Percentiles rank a stretch among this genome's conserved stretches.
Evolutionary conservation across 2,113 vertebrate genomes (phyloP).

Genomic region (Rhinichthys klamathensis): DNA sequence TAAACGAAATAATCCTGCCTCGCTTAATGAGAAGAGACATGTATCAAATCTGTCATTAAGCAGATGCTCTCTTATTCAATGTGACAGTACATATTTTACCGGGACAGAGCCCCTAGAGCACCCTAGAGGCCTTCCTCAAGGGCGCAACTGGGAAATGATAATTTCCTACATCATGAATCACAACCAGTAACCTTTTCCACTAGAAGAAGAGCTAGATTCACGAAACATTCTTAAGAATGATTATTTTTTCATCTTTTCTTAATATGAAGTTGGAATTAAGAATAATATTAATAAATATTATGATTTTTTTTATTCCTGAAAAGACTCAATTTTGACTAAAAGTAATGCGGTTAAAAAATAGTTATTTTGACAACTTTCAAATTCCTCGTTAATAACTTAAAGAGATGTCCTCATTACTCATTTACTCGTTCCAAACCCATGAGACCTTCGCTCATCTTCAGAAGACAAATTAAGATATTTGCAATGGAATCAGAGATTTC

Average conservation of each 20-base stretch:
- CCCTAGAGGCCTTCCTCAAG: background rate
- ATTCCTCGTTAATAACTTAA: too few relatives aligned
- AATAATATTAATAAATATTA: too few relatives aligned
- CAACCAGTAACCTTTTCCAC: background rate
- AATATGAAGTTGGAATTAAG: too few relatives aligned
- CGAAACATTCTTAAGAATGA: background rate
- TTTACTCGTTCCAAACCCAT: too few relatives aligned
- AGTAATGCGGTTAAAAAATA: too few relatives aligned
- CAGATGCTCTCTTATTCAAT: slow-evolving; percentile 12
- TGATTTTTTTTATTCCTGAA: too few relatives aligned
- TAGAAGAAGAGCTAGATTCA: background rate
- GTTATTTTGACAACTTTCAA: too few relatives aligned
- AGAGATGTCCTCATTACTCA: too few relatives aligned
- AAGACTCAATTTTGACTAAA: too few relatives aligned
- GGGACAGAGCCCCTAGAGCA: background rate
- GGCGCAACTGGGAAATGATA: background rate
- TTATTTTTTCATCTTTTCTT: background rate
- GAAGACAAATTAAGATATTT: too few relatives aligned
- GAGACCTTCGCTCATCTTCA: too few relatives aligned
- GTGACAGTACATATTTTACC: background rate
- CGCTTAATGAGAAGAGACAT: background rate
- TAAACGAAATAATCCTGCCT: background rate
- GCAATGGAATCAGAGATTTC: too few relatives aligned
- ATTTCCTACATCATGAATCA: background rate
- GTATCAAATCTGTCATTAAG: slow-evolving; percentile 4